Conservation (phyloP, 2,888 invertebrate genomes). For the Mycogona germanica region DNA sequence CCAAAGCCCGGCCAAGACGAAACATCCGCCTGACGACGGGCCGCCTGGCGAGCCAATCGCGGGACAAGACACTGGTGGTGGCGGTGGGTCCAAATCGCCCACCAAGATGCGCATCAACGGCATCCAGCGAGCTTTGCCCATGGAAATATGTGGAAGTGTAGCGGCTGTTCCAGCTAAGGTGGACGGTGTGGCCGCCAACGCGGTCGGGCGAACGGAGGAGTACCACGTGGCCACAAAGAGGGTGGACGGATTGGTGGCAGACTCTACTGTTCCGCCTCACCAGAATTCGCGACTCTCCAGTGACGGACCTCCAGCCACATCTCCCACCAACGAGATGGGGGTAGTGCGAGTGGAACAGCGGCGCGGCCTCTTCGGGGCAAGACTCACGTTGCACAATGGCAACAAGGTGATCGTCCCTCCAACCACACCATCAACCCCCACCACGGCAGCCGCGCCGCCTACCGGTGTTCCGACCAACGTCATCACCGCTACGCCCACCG, state of each 20-base stretch:
- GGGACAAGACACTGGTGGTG: too few species aligned
- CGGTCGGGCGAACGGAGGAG: too few species aligned
- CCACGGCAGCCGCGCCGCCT: not conserved
- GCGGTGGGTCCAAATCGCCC: constrained; percentile 3
- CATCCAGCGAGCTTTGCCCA: constrained; percentile 20
- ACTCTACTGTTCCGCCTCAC: not conserved
- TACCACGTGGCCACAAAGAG: not conserved
- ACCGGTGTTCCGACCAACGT: not conserved
- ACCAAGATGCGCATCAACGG: constrained; percentile 24
- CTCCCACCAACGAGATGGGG: not conserved
- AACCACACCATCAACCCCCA: too few species aligned
- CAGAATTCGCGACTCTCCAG: not conserved
- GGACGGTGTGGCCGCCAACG: not conserved
- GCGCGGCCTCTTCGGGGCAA: too few species aligned
- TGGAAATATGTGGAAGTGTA: constrained; percentile 19
- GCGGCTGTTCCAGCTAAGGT: not conserved
- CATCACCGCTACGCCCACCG: not conserved
- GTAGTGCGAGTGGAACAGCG: not conserved
- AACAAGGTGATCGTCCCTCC: not conserved
- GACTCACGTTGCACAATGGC: constrained; percentile 9
- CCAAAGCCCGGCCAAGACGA: constrained; percentile 2
- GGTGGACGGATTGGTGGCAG: not conserved
- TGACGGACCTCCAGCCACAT: not conserved
- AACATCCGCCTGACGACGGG: not conserved
- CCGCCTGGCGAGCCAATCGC: not conserved